Evolutionary conservation across 2,113 vertebrate species (phyloP).

Genomic region (Corydoras sp.): DNA sequence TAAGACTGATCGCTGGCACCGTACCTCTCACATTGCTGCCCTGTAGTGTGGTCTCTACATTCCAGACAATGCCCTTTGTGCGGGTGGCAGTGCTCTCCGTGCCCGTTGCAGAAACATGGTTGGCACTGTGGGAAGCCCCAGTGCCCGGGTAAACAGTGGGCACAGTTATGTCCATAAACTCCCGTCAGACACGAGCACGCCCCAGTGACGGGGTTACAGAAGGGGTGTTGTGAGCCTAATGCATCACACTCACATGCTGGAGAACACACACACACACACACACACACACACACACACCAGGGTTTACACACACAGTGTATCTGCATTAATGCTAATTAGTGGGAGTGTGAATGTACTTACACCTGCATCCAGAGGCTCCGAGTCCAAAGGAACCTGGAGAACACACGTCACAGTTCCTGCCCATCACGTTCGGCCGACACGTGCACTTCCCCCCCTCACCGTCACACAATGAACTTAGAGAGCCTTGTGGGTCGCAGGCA

Average conservation of each 20-base stretch:
- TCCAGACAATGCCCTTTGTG: constrained; percentile 79
- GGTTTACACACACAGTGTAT: background rate
- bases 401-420: constrained; percentile 83
- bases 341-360: constrained; percentile 61
- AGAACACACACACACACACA: background rate
- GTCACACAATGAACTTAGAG: constrained; percentile 80
- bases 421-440: constrained; percentile 82
- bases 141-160: constrained; percentile 78
- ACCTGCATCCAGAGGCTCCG: constrained; percentile 79
- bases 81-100: constrained; percentile 76
- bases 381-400: constrained; percentile 82
- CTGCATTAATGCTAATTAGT: background rate
- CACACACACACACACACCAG: too few species aligned
- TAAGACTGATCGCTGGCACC: background rate
- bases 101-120: constrained; percentile 84
- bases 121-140: constrained; percentile 93
- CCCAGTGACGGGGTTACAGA: constrained; percentile 79
- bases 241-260: constrained; percentile 81
- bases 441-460: constrained; percentile 82
- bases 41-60: constrained; percentile 80
- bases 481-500: constrained; percentile 87
- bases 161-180: constrained; percentile 77
- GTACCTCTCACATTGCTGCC: constrained; percentile 88
- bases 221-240: constrained; percentile 69
- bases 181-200: constrained; percentile 83